Conservation (phyloP, 2,113 vertebrate species). For the Fulica atra region DNA sequence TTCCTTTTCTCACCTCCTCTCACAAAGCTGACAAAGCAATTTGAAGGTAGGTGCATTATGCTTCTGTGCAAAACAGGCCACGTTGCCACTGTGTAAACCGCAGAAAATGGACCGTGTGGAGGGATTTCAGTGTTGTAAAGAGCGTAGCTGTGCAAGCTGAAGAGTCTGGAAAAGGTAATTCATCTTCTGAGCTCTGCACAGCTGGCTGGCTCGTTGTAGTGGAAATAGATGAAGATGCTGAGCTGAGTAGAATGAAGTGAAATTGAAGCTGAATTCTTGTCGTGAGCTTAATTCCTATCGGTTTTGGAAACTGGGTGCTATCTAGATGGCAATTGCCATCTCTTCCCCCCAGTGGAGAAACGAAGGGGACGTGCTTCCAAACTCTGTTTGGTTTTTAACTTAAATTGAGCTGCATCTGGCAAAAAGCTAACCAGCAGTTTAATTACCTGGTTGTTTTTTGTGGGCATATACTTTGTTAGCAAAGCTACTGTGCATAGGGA, state of each 20-base stretch:
- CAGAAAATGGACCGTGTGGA: background rate
- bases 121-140: background rate
- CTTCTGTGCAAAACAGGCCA: background rate
- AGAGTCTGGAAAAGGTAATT: background rate
- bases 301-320: background rate
- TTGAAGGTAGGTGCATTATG: constrained; percentile 78
- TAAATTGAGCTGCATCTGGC: background rate
- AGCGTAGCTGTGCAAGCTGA: background rate
- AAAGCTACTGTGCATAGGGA: background rate
- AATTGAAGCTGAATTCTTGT: background rate
- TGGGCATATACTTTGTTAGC: background rate
- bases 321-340: background rate
- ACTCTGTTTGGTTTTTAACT: background rate
- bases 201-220: background rate
- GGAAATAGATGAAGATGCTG: background rate
- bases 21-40: constrained; percentile 73
- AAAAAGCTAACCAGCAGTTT: background rate
- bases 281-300: background rate
- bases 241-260: background rate
- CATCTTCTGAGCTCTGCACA: rapidly evolving
- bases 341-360: rapidly evolving
- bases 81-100: background rate
- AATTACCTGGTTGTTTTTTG: background rate
- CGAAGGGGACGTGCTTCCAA: background rate
- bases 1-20: constrained; percentile 82